phyloP scores from a whole-genome alignment of 1,140 invertebrate species.

The Musca vetustissima region DNA sequence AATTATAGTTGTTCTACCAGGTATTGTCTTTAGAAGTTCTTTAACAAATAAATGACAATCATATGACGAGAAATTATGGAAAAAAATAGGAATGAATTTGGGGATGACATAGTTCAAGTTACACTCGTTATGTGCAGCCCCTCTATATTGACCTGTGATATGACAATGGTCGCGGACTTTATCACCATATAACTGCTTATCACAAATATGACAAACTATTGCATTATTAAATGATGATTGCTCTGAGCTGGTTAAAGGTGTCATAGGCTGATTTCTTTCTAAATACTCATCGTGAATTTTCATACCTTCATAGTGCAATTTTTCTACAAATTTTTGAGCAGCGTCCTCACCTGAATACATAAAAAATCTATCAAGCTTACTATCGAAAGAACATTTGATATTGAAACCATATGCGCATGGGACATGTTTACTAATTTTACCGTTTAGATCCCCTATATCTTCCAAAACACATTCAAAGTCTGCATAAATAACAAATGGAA shows the following conservation, averaged over 20 bases:
- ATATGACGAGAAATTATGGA: neutral
- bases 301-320: neutral
- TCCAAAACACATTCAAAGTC: constrained; percentile 48
- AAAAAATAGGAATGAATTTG: constrained; percentile 23
- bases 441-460: constrained; percentile 13
- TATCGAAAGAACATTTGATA: neutral
- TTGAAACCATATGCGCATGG: neutral
- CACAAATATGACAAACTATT: too few relatives aligned
- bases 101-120: too few relatives aligned
- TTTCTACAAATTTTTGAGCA: neutral
- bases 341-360: neutral
- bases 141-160: neutral
- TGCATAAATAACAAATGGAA: constrained; percentile 47
- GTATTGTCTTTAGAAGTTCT: too few relatives aligned
- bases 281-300: too few relatives aligned
- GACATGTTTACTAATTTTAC: neutral
- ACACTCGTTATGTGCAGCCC: neutral
- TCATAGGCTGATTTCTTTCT: too few relatives aligned
- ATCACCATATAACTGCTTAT: too few relatives aligned
- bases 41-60: neutral
- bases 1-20: too few relatives aligned
- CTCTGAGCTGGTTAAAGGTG: too few relatives aligned
- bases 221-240: too few relatives aligned
- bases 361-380: neutral
- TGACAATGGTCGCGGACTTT: neutral